Base-by-base conservation (phyloP, 2,888 invertebrate genomes). In the Cantharis rustica region DNA sequence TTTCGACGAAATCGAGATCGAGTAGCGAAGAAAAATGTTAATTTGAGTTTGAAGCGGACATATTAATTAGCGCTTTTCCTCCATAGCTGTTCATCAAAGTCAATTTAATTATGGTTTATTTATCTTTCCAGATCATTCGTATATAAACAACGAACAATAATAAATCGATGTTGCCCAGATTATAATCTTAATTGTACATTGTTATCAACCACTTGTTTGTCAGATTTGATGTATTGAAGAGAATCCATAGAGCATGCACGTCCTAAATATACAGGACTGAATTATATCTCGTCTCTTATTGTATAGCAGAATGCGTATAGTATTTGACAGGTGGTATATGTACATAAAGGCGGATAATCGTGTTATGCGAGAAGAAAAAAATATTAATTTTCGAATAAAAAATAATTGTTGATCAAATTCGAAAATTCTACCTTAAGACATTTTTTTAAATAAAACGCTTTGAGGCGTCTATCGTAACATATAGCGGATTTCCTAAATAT, bases 401-500 rank as follows among this genome's bases (percentile, higher is more conserved):
- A n/a, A 47, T 47, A 47, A 47, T 47, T 47, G 47, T n/a, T n/a
- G 47, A n/a, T 47, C 3, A 7, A 47, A 3, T 31, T 31, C 3
- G 31, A 31, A 31, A 31, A 47, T 47, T 47, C n/a, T 9, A 47
- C 47, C 7, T 47, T n/a, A 47, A 47, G 47, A 47, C 47, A n/a
- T 47, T 47, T 47, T 23, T 47, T 47, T n/a, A 47, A 47, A 47
- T 47, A 47, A 47, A 63, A 61, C 69, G 69, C 70, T 72, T 68
- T 68, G 17, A 64, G 71, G 68, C 61, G 66, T 76, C 73, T 64
- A 71, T 73, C 63, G 31, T 63, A 73, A 69, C 64, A 71, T 76
- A 73, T 47, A 71, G 69, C 64, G 71, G 73, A 76, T 71, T 73
- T 76, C 73, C 81, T 79, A 80, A 81, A 81, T 80, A 83, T 81